A percentile compares a stretch with the other conserved stretches of the same genome.
Conservation (phyloP, 1,140 invertebrate species). For the Lepidurus apus region DNA sequence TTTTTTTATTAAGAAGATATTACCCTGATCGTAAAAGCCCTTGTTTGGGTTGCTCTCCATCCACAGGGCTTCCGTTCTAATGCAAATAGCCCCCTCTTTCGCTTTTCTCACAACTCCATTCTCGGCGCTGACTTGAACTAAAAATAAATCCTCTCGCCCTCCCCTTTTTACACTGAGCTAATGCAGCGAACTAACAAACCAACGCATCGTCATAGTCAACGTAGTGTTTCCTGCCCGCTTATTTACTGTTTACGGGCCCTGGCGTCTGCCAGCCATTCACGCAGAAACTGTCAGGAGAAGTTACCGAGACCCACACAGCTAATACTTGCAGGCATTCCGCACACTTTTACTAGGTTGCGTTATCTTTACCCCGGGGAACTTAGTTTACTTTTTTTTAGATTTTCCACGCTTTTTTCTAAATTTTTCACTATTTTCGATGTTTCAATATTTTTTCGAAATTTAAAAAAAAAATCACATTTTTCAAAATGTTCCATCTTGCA, state of each 20-base stretch:
- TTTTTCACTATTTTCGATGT: no score
- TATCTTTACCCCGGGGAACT: no score
- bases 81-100: not conserved
- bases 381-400: no score
- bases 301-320: not conserved
- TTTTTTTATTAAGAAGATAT: no score
- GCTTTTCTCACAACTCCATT: not conserved
- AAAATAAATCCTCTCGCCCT: not conserved
- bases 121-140: not conserved
- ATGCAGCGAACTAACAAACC: not conserved
- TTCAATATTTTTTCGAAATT: no score
- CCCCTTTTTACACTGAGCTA: not conserved
- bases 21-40: no score
- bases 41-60: not conserved
- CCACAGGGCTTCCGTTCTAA: not conserved
- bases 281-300: not conserved
- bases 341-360: no score
- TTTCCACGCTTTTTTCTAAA: no score
- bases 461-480: no score
- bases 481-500: no score
- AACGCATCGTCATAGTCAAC: constrained; percentile 2
- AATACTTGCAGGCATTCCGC: no score
- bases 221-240: not conserved
- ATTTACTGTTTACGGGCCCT: not conserved
- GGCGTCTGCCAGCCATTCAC: not conserved